Evolutionary conservation across 64 coral and sea anemone genomes (phyloP), one percentile per base, ranked within the genome.

Genomic region (Actinia tenebrosa): DNA sequence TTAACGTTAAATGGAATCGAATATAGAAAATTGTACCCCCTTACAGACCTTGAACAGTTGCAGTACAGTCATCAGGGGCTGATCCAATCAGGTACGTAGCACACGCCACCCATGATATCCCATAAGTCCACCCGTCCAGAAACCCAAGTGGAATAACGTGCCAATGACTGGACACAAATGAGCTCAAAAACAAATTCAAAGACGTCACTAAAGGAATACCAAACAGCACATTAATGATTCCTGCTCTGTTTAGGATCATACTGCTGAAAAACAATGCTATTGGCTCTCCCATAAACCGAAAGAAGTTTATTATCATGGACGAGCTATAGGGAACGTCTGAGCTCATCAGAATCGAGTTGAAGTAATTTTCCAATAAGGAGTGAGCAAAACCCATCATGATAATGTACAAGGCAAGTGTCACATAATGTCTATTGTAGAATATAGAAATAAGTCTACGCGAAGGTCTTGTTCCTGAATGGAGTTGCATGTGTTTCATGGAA

Each of bases 91-190:
- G 69, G 56, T 96, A 93, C 13, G 94, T 93, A 5, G 83, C 88
- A 80, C 85, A 93, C 17, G 89, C 86, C 18, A 93, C 91, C 71
- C 91, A 96, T 42, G 91, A 96, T 84, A 84, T 71, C 66, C 88
- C 91, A 80, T 85, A 96, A 26, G 87, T 84, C 45, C 89, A 92
- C 18, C 92, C 94, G 44, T 96, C 94, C 20, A 96, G 13, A 58
- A 93, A 93, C 5, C 94, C 94, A 52, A 96, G 87, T 26, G 91
- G 91, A 84, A 96, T 83, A 14, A 93, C 80, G 44, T 93, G 89
- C 94, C 91, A 96, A 56, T 86, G 91, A 80, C 86, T 93, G 43
- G 88, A 69, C 11, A 96, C 62, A 23, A 96, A 93, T 10, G 94
- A 96, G 60, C 94, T 92, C 22, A 68, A 89, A 81, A 88, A 84